These are phyloP conservation scores for Drosophila ogumai DNA, from an alignment of 1,140 invertebrate genomes.

Conservation along the genomic window DNA sequence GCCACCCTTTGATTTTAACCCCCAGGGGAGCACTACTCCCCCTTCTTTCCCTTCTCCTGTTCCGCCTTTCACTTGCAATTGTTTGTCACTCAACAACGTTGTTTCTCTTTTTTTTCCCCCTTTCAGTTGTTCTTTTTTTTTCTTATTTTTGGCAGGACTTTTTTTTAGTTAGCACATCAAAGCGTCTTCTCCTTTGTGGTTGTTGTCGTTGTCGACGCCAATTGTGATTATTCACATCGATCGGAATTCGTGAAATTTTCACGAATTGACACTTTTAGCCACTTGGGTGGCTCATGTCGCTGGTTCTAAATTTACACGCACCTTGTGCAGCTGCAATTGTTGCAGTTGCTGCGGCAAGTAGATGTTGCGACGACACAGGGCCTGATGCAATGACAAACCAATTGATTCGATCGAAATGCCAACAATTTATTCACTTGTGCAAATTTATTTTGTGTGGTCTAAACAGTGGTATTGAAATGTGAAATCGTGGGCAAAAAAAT, in stretches of 20 bases:
- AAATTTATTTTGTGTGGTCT: constrained; percentile 31
- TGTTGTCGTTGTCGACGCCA: constrained; percentile 60
- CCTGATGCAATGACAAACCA: constrained; percentile 55
- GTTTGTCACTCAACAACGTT: constrained; percentile 80
- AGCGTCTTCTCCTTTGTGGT: constrained; percentile 25
- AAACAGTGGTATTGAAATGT: neutral
- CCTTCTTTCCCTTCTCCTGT: neutral
- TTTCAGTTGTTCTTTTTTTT: constrained; percentile 2
- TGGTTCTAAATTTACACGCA: constrained; percentile 60
- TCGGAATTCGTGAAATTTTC: constrained; percentile 81
- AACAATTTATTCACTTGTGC: constrained; percentile 35
- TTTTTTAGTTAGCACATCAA: constrained; percentile 68
- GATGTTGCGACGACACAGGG: constrained; percentile 51
- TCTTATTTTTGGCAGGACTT: constrained; percentile 41
- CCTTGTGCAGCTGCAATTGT: constrained; percentile 35
- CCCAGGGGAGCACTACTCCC: neutral
- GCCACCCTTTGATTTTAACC: constrained; percentile 1
- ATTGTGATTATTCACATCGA: constrained; percentile 82
- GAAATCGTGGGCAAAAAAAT: neutral
- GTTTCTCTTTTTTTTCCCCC: constrained; percentile 43
- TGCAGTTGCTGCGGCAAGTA: neutral
- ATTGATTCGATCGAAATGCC: constrained; percentile 68
- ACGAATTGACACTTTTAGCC: constrained; percentile 79
- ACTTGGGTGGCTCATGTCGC: constrained; percentile 67
- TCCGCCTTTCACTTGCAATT: constrained; percentile 73